phyloP scores from a whole-genome alignment of 2,797 vertebrate genomes.

The Cyprinella venusta region DNA sequence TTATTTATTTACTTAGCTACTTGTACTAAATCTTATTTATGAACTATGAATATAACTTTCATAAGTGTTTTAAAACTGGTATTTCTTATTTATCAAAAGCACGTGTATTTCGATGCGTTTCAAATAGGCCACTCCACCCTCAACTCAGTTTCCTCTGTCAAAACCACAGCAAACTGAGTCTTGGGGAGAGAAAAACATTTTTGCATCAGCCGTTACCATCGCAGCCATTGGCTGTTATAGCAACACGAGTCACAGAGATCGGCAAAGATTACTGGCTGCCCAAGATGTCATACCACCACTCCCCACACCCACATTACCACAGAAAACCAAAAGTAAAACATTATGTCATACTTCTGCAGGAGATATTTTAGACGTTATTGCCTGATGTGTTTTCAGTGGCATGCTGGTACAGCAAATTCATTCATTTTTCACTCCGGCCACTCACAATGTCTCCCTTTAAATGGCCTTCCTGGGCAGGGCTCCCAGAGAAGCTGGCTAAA shows the following conservation, averaged over 20 bases:
- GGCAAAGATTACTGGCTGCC: slow-evolving; percentile 65
- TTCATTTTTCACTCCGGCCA: slow-evolving; percentile 64
- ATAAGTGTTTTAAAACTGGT: background rate
- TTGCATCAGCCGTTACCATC: slow-evolving; percentile 49
- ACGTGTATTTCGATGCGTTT: slow-evolving; percentile 22
- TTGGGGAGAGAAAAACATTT: slow-evolving; percentile 52
- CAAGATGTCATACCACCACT: slow-evolving; percentile 72
- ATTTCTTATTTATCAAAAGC: slow-evolving; percentile 17
- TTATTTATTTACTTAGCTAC: background rate
- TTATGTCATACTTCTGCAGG: slow-evolving; percentile 71
- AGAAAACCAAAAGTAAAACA: slow-evolving; percentile 64
- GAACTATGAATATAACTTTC: background rate
- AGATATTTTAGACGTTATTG: slow-evolving; percentile 67
- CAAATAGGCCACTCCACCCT: slow-evolving; percentile 16
- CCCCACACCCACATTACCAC: slow-evolving; percentile 63
- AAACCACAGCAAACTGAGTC: slow-evolving; percentile 48
- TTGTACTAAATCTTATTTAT: background rate
- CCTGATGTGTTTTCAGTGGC: slow-evolving; percentile 66
- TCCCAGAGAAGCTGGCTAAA: slow-evolving; percentile 56
- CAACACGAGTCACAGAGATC: slow-evolving; percentile 21
- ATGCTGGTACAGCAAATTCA: slow-evolving; percentile 63
- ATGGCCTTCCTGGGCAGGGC: slow-evolving; percentile 48
- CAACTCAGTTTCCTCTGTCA: slow-evolving; percentile 47
- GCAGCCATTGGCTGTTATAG: slow-evolving; percentile 46
- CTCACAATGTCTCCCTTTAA: slow-evolving; percentile 62